A percentile compares a stretch with the other conserved stretches of the same genome.
Evolutionary conservation across 53 echinoderm and acorn worm genomes (phyloP).

Genomic region (Stichopus horrens): DNA sequence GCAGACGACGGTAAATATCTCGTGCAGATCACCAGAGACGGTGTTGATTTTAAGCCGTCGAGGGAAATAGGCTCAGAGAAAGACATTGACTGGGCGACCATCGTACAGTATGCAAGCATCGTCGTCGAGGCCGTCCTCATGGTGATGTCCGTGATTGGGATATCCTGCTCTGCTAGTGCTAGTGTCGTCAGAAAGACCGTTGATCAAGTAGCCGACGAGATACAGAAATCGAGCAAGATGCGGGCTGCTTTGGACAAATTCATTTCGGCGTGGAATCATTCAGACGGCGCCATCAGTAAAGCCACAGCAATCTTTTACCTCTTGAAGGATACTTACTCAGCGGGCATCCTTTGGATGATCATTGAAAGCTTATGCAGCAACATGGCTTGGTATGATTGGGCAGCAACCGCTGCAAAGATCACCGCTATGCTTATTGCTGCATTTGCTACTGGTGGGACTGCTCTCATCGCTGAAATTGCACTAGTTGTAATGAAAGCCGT

Average conservation of each 20-base stretch:
- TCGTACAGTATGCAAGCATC: conserved; percentile 49
- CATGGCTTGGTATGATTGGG: conserved; percentile 46
- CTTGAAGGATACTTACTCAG: neutral
- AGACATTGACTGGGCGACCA: conserved; percentile 48
- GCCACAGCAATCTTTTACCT: conserved; percentile 44
- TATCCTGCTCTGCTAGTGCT: conserved; percentile 6
- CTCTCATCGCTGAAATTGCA: conserved; percentile 52
- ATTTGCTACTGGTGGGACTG: conserved; percentile 33
- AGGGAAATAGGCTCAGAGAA: neutral
- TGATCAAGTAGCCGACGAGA: neutral
- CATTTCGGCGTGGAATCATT: neutral
- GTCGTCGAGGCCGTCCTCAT: conserved; percentile 49
- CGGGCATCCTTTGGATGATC: conserved; percentile 23
- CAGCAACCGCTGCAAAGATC: conserved; percentile 33
- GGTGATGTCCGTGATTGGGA: conserved; percentile 51
- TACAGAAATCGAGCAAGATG: neutral
- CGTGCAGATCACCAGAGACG: conserved; percentile 43
- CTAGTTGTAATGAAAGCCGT: neutral
- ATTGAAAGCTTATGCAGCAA: conserved; percentile 29
- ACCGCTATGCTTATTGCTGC: conserved; percentile 46
- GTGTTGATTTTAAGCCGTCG: conserved; percentile 13
- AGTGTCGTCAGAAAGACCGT: conserved; percentile 12
- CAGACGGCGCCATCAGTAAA: neutral
- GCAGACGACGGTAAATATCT: conserved; percentile 35
- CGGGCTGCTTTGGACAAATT: conserved; percentile 4